These are phyloP conservation scores for Sebastiscus tertius DNA, from an alignment of 2,797 vertebrate species.

Conservation along the genomic window DNA sequence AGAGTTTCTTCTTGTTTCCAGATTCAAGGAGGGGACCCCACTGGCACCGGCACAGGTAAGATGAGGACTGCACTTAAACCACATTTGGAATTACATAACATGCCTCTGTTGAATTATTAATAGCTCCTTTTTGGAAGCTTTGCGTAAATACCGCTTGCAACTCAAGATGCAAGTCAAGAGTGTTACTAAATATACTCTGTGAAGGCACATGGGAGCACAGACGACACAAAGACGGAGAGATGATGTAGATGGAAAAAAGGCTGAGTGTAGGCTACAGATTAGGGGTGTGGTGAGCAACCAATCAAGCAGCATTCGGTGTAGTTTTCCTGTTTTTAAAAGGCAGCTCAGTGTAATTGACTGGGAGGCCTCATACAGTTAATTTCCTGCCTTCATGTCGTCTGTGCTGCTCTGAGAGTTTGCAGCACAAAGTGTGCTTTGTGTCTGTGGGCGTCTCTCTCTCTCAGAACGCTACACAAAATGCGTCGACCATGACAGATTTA, in stretches of 20 bases:
- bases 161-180: slow-evolving; percentile 41
- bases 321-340: slow-evolving; percentile 35
- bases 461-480: slow-evolving; percentile 9
- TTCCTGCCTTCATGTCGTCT: slow-evolving; percentile 13
- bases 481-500: slow-evolving; percentile 54
- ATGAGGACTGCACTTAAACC: slow-evolving; percentile 17
- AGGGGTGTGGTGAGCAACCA: slow-evolving; percentile 16
- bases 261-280: neutral
- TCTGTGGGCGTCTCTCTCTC: slow-evolving; percentile 23
- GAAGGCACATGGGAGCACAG: slow-evolving; percentile 19
- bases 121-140: slow-evolving; percentile 43
- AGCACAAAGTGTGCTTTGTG: slow-evolving; percentile 55
- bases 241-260: neutral
- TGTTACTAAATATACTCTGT: slow-evolving; percentile 65
- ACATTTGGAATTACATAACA: slow-evolving; percentile 46
- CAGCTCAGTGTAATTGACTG: slow-evolving; percentile 24
- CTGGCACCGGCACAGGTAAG: slow-evolving; percentile 95
- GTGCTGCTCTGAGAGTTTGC: slow-evolving; percentile 17
- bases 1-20: slow-evolving; percentile 56
- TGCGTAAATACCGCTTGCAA: slow-evolving; percentile 46
- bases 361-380: slow-evolving; percentile 19
- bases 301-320: slow-evolving; percentile 7
- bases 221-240: neutral
- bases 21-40: slow-evolving; percentile 98
- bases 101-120: slow-evolving; percentile 59